Base-by-base conservation (phyloP, 2,888 invertebrate species). In the Elmis aenea region DNA sequence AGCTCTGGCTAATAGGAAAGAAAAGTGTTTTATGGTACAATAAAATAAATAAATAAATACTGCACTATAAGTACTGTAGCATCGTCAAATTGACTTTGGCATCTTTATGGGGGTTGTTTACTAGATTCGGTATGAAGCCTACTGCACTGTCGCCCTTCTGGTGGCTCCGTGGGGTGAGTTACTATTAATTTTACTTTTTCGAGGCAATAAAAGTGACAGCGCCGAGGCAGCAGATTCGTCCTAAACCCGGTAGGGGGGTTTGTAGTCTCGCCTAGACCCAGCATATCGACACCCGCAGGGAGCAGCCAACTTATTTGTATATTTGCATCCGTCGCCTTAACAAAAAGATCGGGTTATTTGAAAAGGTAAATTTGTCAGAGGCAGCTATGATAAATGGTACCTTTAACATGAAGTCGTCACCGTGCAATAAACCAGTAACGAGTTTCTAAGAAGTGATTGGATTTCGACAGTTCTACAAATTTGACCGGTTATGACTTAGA, bases 141-240 rank as follows among this genome's bases (percentile, higher is more conserved):
- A 25, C 27, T 26, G 15, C 35, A 13, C 36, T 26, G 33, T 18
- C 37, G 33, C 38, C 41, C 31, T 26, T 24, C 27, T 38, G 38
- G 41, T 43, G 33, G 42, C 26, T 35, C 40, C 31, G 24, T 13
- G 33, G 33, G 22, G 15, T 28, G n/a, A 18, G 35, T 36, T 16
- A 37, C 45, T 40, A 50, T 50, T 47, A 50, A 47, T 50, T 47
- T 46, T 35, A 45, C 39, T 47, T 45, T 46, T 47, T 50, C 37
- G 33, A 44, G 29, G 50, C 45, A 50, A 50, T 50, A 50, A 49
- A 49, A 47, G 45, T 50, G 50, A 50, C 50, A 47, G 26, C 41
- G 12, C 33, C 35, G 38, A 33, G 27, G 28, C 34, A 35, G 29
- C 36, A 26, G 13, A 35, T 33, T 34, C 33, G 35, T 15, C 33